phyloP scores from a whole-genome alignment of 2,888 invertebrate species.

The Altica lythri region DNA sequence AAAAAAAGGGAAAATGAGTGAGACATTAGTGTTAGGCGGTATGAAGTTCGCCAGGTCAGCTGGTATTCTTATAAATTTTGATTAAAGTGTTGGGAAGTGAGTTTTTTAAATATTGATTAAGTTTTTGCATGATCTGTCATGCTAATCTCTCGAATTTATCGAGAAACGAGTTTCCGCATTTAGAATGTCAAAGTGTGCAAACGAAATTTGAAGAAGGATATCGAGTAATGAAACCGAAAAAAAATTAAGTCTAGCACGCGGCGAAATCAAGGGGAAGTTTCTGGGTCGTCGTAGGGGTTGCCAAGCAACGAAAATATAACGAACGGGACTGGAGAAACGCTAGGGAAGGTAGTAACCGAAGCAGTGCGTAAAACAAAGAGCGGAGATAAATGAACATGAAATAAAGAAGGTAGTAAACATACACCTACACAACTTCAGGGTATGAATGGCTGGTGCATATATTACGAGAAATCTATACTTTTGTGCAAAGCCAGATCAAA shows the following conservation, averaged over 20 bases:
- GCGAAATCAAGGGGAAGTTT: slow-evolving; percentile 42
- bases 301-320: slow-evolving; percentile 52
- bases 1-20: no score
- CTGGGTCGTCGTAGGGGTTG: slow-evolving; percentile 54
- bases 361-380: slow-evolving; percentile 27
- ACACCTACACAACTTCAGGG: slow-evolving; percentile 20
- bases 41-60: no score
- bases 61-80: no score
- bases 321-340: slow-evolving; percentile 38
- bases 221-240: slow-evolving; percentile 23
- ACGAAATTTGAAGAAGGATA: slow-evolving; percentile 17
- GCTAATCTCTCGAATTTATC: no score
- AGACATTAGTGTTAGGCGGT: no score
- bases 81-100: no score
- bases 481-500: not conserved
- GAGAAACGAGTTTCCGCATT: no score
- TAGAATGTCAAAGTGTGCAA: no score
- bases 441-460: slow-evolving; percentile 5
- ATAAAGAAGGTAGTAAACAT: slow-evolving; percentile 25
- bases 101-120: no score
- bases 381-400: slow-evolving; percentile 26
- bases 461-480: slow-evolving; percentile 11
- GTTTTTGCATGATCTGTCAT: no score
- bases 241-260: slow-evolving; percentile 31
- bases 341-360: slow-evolving; percentile 37